These are phyloP conservation scores for Nephotettix cincticeps DNA, from an alignment of 1,140 invertebrate genomes.

Conservation along the genomic window DNA sequence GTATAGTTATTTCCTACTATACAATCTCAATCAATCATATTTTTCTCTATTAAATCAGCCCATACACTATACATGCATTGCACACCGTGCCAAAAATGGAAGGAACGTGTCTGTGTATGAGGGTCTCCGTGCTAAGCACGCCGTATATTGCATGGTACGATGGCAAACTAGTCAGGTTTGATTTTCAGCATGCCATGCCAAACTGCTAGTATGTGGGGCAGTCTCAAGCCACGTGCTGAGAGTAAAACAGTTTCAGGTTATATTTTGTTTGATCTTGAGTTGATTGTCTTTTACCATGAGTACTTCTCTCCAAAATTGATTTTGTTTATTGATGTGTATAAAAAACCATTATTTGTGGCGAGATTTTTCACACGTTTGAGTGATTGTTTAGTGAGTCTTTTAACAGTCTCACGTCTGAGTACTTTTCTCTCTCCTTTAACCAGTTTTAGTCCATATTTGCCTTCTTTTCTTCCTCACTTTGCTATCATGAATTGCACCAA, in stretches of 20 bases:
- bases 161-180: too few relatives aligned
- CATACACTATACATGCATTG: neutral
- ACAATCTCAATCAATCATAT: too few relatives aligned
- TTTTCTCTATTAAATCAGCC: too few relatives aligned
- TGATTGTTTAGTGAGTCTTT: neutral
- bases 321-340: neutral
- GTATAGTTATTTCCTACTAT: too few relatives aligned
- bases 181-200: too few relatives aligned
- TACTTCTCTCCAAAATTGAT: neutral
- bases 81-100: neutral
- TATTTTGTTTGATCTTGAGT: too few relatives aligned
- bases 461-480: neutral
- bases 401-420: neutral
- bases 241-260: too few relatives aligned
- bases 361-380: neutral
- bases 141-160: neutral
- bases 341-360: neutral
- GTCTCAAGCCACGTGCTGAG: too few relatives aligned
- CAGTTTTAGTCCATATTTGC: neutral
- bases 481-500: neutral
- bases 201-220: too few relatives aligned
- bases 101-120: neutral
- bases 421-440: neutral
- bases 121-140: neutral
- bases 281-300: neutral